Percentiles rank a stretch among this genome's conserved stretches.
These are phyloP conservation scores for Falco naumanni DNA, from an alignment of 2,797 vertebrate genomes.

Conservation along the genomic window DNA sequence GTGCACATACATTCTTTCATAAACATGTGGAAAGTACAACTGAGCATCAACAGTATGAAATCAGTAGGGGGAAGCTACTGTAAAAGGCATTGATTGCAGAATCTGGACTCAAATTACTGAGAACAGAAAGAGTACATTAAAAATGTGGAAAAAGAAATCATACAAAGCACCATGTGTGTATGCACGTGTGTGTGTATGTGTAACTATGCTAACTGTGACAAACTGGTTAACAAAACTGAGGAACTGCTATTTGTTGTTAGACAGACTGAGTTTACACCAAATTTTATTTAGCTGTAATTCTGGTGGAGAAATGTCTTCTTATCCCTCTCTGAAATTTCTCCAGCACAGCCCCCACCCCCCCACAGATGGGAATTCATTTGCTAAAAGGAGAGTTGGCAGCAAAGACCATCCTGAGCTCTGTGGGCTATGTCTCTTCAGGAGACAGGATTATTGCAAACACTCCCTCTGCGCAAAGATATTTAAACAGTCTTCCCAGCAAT, in stretches of 20 bases:
- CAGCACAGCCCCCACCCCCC: neutral
- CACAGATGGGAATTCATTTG: constrained; percentile 52
- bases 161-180: neutral
- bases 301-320: constrained; percentile 1
- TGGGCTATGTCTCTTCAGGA: constrained; percentile 52
- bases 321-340: constrained; percentile 46
- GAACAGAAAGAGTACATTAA: no score
- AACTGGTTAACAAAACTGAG: neutral
- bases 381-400: constrained; percentile 55
- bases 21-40: neutral
- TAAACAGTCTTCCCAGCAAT: constrained; percentile 51
- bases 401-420: constrained; percentile 22
- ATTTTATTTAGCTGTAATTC: constrained; percentile 23
- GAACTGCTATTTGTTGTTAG: constrained; percentile 11
- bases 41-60: neutral
- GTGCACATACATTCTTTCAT: neutral
- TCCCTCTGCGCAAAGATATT: constrained; percentile 8
- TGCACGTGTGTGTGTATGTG: accelerated
- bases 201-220: neutral
- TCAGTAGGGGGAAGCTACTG: neutral
- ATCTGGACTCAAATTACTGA: neutral
- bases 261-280: neutral
- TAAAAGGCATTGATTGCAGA: neutral
- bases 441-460: constrained; percentile 50
- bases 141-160: neutral